Conservation (phyloP, 2,888 invertebrate species). For the Eilema depressum region DNA sequence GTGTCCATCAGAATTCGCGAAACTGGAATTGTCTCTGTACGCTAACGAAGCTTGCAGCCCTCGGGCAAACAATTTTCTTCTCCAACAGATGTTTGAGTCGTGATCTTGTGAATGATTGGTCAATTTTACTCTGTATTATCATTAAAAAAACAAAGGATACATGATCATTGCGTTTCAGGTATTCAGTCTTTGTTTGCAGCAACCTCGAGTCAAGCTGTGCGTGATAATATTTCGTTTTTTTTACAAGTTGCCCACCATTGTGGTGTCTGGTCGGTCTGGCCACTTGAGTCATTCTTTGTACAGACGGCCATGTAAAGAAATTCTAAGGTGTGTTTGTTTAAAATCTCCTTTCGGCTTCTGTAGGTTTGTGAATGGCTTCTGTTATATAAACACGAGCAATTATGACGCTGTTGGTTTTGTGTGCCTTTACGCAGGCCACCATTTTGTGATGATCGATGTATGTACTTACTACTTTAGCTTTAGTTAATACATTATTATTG, state of each 20-base stretch:
- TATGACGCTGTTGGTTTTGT: conserved; percentile 66
- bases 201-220: conserved; percentile 73
- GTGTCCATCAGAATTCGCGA: conserved; percentile 77
- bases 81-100: conserved; percentile 50
- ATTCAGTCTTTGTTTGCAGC: conserved; percentile 62
- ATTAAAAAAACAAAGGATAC: conserved; percentile 53
- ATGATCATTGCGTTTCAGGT: conserved; percentile 44
- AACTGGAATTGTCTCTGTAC: conserved; percentile 84
- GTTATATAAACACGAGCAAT: conserved; percentile 80
- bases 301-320: conserved; percentile 72
- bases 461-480: conserved; percentile 35
- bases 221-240: conserved; percentile 83
- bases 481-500: conserved; percentile 30
- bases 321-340: conserved; percentile 80
- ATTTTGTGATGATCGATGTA: conserved; percentile 48
- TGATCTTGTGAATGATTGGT: conserved; percentile 52
- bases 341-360: conserved; percentile 83
- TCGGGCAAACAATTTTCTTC: conserved; percentile 59
- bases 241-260: conserved; percentile 72
- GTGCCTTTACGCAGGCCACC: conserved; percentile 52
- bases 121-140: conserved; percentile 44
- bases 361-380: conserved; percentile 79
- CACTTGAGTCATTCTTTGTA: conserved; percentile 79
- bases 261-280: conserved; percentile 67
- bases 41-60: conserved; percentile 73